phyloP scores from a whole-genome alignment of 2,888 invertebrate species.

The Nymphalis c-album region DNA sequence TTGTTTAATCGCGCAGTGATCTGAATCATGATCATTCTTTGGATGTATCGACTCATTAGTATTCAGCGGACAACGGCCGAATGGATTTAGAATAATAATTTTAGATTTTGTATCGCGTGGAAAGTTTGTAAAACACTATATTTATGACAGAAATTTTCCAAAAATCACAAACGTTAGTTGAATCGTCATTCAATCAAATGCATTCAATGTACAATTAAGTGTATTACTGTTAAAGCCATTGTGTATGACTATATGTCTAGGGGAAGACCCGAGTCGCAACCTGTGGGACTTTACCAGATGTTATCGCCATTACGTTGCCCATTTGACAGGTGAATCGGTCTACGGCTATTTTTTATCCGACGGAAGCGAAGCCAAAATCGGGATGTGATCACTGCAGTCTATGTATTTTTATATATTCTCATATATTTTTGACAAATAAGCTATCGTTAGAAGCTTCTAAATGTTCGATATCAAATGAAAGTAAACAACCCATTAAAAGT shows the following conservation, averaged over 20 bases:
- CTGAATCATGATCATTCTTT: slow-evolving; percentile 16
- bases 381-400: too few species aligned
- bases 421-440: too few species aligned
- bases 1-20: slow-evolving; percentile 20
- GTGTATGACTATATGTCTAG: too few species aligned
- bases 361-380: too few species aligned
- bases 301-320: neutral
- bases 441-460: too few species aligned
- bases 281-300: neutral
- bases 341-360: slow-evolving; percentile 15
- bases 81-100: slow-evolving; percentile 6
- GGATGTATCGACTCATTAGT: neutral
- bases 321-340: slow-evolving; percentile 23
- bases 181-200: too few species aligned
- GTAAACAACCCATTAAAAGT: too few species aligned
- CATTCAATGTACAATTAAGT: too few species aligned
- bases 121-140: neutral
- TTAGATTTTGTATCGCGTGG: neutral
- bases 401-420: too few species aligned
- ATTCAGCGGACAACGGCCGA: slow-evolving; percentile 4
- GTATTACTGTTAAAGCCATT: too few species aligned
- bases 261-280: too few species aligned
- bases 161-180: neutral
- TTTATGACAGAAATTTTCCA: neutral
- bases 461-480: too few species aligned